phyloP scores from a whole-genome alignment of 2,888 invertebrate genomes.

The Empis stercorea region DNA sequence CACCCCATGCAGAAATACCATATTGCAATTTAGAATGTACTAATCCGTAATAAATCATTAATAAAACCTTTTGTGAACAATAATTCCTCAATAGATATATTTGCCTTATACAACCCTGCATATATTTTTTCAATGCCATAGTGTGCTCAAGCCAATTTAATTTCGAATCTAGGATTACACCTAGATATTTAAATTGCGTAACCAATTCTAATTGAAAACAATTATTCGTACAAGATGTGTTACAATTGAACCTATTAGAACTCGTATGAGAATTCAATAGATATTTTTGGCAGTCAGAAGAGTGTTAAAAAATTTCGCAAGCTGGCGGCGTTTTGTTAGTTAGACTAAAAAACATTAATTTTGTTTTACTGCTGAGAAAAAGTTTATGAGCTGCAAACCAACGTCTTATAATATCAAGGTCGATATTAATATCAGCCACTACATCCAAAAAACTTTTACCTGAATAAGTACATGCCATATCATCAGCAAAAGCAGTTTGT shows the following conservation, averaged over 20 bases:
- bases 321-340: no score
- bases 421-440: not conserved
- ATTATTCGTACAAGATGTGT: not conserved
- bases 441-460: not conserved
- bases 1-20: no score
- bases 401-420: slow-evolving; percentile 1
- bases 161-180: not conserved
- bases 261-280: not conserved
- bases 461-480: slow-evolving; percentile 1
- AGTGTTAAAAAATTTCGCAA: no score
- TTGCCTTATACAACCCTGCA: no score
- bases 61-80: no score
- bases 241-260: not conserved
- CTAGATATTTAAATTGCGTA: not conserved
- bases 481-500: not conserved
- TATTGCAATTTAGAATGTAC: no score
- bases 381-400: slow-evolving; percentile 6
- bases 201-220: not conserved
- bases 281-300: not conserved
- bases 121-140: no score
- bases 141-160: no score
- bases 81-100: no score
- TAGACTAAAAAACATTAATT: not conserved
- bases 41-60: no score
- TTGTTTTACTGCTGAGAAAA: slow-evolving; percentile 3